Base-by-base conservation (phyloP, 37 sponge, comb jelly and placozoan genomes). In the Diacarnus erythraeanus region DNA sequence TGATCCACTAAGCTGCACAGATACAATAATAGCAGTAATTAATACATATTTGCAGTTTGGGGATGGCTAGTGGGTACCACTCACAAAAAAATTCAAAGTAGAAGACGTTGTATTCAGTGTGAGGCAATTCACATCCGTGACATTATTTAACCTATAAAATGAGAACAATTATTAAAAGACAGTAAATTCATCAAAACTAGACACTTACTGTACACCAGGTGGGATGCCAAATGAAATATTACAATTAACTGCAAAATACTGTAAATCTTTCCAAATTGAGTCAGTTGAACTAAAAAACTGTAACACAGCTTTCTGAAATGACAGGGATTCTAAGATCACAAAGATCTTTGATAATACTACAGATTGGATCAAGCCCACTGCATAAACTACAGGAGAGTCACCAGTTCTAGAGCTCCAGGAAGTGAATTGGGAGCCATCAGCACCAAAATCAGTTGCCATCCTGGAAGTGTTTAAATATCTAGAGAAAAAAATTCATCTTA, bases 321-420 rank as follows among this genome's bases (percentile, higher is more conserved):
- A 17, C 4, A 71, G 72, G 4, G 38, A 36, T 38, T 6, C 29
- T 17, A 81, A 81, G 15, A 8, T 25, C 17, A 81, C 35, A 40
- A 81, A 60, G 21, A 81, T 81, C 34, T 81, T 81, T 15, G 81
- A 81, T 31, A 81, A 72, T n/a, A 5, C 40, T 21, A 42, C 29
- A 39, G 71, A 1, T 1, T 6, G 3, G 42, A 15, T 42, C 29
- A 81, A 42, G n/a, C 63, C 63, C 9, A 81, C 44, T n/a, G 18
- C 25, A 1, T 57, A 2, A 33, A 33, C 30, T 9, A 81, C 81
- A n/a, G 72, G 72, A 1, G 47, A 20, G 5, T 59, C 72, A 18
- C 44, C 43, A 9, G 23, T 2, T 8, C 18, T 72, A 29, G 81
- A 81, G 5, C 25, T 22, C 81, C 81, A 81, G 22, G 23, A 20